These are phyloP conservation scores for Apis laboriosa DNA, from an alignment of 1,140 invertebrate genomes.

Conservation along the genomic window DNA sequence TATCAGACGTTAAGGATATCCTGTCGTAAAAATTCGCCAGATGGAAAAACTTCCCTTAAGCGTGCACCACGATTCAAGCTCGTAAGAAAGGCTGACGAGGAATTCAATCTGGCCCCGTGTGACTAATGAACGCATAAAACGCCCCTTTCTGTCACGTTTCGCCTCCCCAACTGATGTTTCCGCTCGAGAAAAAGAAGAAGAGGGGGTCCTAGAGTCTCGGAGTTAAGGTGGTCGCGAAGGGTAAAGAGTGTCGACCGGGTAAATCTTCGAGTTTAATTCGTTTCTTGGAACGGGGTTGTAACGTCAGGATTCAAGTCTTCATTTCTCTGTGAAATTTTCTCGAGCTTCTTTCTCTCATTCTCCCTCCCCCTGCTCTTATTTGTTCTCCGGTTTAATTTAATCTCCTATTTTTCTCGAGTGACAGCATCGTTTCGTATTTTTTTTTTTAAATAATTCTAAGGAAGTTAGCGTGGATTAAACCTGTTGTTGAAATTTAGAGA, in stretches of 20 bases:
- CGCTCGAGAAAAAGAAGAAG: background rate
- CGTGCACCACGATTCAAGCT: conserved; percentile 30
- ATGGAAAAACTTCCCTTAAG: conserved; percentile 46
- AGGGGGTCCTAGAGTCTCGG: background rate
- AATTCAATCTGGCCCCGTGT: conserved; percentile 73
- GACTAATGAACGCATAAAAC: conserved; percentile 77
- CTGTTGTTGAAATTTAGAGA: too few relatives aligned
- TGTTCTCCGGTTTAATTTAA: background rate
- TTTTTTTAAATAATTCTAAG: conserved; percentile 5
- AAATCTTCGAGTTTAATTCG: conserved; percentile 30
- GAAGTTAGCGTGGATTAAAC: background rate
- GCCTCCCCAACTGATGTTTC: conserved; percentile 6
- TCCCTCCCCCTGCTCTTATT: background rate
- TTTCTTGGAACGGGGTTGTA: background rate
- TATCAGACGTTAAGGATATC: conserved; percentile 31
- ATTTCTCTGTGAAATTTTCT: conserved; percentile 2
- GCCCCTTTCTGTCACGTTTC: conserved; percentile 52
- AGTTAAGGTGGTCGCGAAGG: background rate
- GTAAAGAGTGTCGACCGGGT: conserved; percentile 6
- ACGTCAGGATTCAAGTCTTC: conserved; percentile 23
- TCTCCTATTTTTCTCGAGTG: background rate
- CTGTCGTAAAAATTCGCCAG: conserved; percentile 35
- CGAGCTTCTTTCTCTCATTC: background rate
- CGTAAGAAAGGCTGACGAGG: conserved; percentile 53
- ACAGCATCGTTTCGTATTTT: background rate